Evolutionary conservation across 2,113 vertebrate species (phyloP), one percentile per base, ranked within the genome.

Genomic region (Rhynchomys soricoides): DNA sequence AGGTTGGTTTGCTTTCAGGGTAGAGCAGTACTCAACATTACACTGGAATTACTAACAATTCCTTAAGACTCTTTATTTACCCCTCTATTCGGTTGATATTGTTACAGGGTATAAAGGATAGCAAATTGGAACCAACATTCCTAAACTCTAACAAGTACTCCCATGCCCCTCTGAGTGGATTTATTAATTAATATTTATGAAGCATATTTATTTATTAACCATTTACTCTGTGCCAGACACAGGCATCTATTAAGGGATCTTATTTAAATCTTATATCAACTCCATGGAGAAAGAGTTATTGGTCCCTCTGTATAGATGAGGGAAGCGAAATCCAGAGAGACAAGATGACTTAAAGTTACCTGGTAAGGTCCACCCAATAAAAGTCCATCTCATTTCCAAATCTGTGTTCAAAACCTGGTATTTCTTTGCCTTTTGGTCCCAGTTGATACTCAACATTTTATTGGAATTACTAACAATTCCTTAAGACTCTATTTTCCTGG

Each of bases 181-280:
- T 86, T 90, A 68, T 90, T 70, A 86, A 77, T n/a, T 86, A 95
- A 71, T 37, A 71, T 91, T 71, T 86, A 89, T 59, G 52, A 78
- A 77, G 6, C 29, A 71, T 59, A 7, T 79, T 62, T 66, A 59
- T 78, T 87, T 66, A 48, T 78, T 87, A 57, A 93, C 22, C 55
- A 94, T 90, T 31, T 85, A n/a, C 15, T 45, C 55, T 59, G 22
- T 88, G 45, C 15, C 74, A 93, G 31, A n/a, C 15, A 31, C 24
- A 81, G 62, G 7, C 8, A 92, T 55, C 7, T 86, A 50, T 83
- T 57, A 45, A 48, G 29, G 34, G 9, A 66, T 92, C 57, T 82
- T 90, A 29, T 50, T 77, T 68, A 48, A 85, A 34, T 83, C 3
- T 83, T 62, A 40, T 3, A n/a, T n/a, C 82, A 85, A 64, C 59